Evolutionary conservation across 2,797 vertebrate species (phyloP).

Genomic region (Thamnophis elegans): DNA sequence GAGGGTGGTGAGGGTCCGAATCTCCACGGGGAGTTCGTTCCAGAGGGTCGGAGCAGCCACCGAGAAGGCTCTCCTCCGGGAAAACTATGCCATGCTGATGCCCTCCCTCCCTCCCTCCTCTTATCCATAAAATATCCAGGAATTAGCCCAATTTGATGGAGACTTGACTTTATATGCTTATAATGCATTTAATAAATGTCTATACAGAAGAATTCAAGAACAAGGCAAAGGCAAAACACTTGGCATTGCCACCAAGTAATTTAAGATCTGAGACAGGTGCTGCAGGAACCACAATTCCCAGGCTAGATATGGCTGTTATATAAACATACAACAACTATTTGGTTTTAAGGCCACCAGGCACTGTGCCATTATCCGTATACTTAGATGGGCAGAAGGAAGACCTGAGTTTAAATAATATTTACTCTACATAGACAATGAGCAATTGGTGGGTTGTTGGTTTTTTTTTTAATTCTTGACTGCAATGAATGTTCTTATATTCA

Average conservation of each 20-base stretch:
- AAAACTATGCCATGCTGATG: neutral
- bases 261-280: neutral
- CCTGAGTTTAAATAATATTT: neutral
- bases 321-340: neutral
- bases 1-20: too few relatives aligned
- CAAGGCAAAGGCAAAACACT: neutral
- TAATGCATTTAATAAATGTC: neutral
- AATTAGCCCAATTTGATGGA: neutral
- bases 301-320: neutral
- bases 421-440: neutral
- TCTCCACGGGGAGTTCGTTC: too few relatives aligned
- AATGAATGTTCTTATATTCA: neutral
- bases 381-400: neutral
- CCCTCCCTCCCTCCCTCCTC: too few relatives aligned
- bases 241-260: neutral
- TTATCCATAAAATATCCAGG: neutral
- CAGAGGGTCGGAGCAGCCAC: too few relatives aligned
- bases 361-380: neutral
- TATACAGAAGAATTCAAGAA: neutral
- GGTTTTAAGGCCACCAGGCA: neutral
- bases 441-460: neutral
- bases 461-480: neutral
- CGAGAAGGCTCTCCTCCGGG: too few relatives aligned
- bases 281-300: neutral
- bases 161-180: neutral